Evolutionary conservation across 1,140 invertebrate species (phyloP), one percentile per base, ranked within the genome.

Genomic region (Caenorhabditis tropicalis): DNA sequence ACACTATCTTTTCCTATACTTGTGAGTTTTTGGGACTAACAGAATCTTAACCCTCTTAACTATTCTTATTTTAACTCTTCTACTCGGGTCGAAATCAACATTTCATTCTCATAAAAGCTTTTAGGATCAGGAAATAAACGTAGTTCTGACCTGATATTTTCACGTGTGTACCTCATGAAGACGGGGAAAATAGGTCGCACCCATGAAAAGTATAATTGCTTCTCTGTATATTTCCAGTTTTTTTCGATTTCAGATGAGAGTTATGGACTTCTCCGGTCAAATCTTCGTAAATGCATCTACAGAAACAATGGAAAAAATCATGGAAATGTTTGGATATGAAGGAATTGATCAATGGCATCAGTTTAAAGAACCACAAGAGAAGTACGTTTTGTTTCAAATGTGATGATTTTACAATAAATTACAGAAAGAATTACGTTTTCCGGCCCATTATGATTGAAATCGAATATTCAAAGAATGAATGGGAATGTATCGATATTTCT

Each of bases 221-320:
- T 16, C n/a, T n/a, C n/a, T n/a, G n/a, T n/a, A n/a, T n/a, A n/a
- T n/a, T n/a, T n/a, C n/a, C n/a, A n/a, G n/a, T n/a, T n/a, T n/a
- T n/a, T n/a, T n/a, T n/a, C n/a, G n/a, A n/a, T n/a, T 33, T 2
- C 65, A 74, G 65, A 43, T 74, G 65, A 33, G 65, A 43, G 65
- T 74, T 9, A 74, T 74, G 65, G 65, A 74, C 9, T 46, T 46
- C 19, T 46, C 65, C 1, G 65, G 65, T 46, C 65, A 74, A 27
- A 5, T 74, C 3, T 46, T 46, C 10, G n/a, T 74, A 6, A 74
- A 74, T 74, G 21, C 43, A 1, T 12, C 29, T 21, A 74, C 65
- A 15, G 43, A 43, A 43, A 12, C 33, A 2, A 74, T 74, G 65
- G n/a, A 74, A 15, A 74, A 74, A 24, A 1, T 74, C 2, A 19